phyloP scores from a whole-genome alignment of 2,113 vertebrate genomes.

The Chloebia gouldiae region DNA sequence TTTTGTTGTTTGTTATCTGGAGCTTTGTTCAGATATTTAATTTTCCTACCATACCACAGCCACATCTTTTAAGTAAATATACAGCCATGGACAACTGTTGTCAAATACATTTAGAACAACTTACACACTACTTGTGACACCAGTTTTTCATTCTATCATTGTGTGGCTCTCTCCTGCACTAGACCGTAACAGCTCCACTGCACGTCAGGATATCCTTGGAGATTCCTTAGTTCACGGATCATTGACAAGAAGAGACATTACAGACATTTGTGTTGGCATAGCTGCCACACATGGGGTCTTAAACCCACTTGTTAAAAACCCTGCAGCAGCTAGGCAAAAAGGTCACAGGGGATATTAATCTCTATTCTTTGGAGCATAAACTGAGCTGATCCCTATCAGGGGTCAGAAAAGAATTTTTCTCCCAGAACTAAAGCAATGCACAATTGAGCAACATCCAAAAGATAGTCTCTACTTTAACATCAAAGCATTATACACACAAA shows the following conservation, averaged over 20 bases:
- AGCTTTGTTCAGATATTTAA: background rate
- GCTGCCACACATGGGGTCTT: conserved; percentile 17
- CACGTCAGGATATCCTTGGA: background rate
- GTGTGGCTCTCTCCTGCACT: background rate
- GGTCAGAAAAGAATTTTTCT: conserved; percentile 25
- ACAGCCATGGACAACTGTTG: background rate
- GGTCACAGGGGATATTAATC: conserved; percentile 53
- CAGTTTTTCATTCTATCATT: background rate
- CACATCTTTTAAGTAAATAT: background rate
- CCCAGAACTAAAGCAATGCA: background rate
- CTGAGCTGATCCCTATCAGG: conserved; percentile 26
- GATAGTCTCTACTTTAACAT: background rate
- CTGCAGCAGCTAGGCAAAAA: conserved; percentile 28
- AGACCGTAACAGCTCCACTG: background rate
- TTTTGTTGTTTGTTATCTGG: background rate
- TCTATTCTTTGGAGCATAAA: conserved; percentile 35
- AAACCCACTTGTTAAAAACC: conserved; percentile 48
- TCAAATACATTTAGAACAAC: background rate
- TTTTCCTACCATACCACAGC: background rate
- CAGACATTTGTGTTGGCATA: background rate
- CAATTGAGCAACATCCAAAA: background rate
- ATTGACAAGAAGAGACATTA: conserved; percentile 30
- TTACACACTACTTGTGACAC: background rate
- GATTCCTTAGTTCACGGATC: conserved; percentile 25
- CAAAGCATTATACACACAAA: background rate